Evolutionary conservation across 2,888 invertebrate species (phyloP).

Genomic region (Congeria kusceri): DNA sequence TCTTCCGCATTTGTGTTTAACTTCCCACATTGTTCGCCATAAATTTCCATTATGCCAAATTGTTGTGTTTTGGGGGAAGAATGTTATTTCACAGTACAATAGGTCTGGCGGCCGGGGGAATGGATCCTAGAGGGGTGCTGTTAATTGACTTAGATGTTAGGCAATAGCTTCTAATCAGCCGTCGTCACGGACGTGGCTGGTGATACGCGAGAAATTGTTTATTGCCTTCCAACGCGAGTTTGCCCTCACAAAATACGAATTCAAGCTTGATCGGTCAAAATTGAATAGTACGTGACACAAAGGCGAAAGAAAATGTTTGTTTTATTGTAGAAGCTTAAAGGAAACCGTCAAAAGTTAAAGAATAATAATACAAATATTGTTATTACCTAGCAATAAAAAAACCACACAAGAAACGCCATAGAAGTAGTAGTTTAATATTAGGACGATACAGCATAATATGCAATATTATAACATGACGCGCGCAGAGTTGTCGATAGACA

Average conservation of each 20-base stretch:
- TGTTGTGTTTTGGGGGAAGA: slow-evolving; percentile 15
- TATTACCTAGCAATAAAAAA: no score
- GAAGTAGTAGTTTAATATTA: no score
- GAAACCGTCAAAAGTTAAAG: no score
- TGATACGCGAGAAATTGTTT: not conserved
- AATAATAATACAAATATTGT: no score
- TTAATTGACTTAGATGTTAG: slow-evolving; percentile 3
- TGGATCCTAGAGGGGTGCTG: not conserved
- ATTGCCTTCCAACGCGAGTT: not conserved
- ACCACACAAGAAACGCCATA: no score
- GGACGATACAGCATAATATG: no score
- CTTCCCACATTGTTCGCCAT: slow-evolving; percentile 40
- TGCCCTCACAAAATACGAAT: not conserved
- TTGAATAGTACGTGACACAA: no score
- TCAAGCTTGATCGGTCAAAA: no score
- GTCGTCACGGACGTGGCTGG: not conserved
- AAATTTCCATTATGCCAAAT: slow-evolving; percentile 49
- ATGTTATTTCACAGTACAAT: slow-evolving; percentile 4
- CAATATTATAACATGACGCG: no score
- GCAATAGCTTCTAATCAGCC: not conserved
- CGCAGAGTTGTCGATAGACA: no score
- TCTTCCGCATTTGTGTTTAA: slow-evolving; percentile 42
- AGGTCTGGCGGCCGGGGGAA: not conserved
- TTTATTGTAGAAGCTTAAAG: no score
- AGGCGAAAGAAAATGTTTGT: no score